Conservation (phyloP, 2,797 vertebrate species). For the Rhynchonycteris naso region DNA sequence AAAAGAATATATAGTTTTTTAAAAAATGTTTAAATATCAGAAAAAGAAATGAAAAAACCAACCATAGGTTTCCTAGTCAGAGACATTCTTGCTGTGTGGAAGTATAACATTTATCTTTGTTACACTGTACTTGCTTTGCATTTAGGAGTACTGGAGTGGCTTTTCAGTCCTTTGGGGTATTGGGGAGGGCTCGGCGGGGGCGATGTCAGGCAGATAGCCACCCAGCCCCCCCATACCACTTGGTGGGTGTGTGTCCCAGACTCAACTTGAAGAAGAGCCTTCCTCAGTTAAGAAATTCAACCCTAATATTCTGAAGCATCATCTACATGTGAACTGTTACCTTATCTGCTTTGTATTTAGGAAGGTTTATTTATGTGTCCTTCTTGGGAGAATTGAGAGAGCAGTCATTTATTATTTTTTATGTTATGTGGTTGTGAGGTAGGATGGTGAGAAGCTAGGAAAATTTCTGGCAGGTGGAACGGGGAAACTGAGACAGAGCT, state of each 20-base stretch:
- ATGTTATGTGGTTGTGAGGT: too few relatives aligned
- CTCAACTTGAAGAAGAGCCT: not conserved
- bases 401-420: not conserved
- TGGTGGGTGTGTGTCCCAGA: fast-evolving
- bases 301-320: not conserved
- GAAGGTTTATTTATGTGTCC: not conserved
- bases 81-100: not conserved
- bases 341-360: not conserved
- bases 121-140: not conserved
- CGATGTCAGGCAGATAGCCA: too few relatives aligned
- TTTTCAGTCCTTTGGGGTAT: not conserved
- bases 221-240: not conserved
- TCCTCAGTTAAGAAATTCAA: not conserved
- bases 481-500: too few relatives aligned
- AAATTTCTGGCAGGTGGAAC: too few relatives aligned
- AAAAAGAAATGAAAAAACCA: not conserved
- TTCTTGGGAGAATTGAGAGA: not conserved
- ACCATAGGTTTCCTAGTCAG: not conserved
- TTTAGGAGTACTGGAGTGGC: not conserved
- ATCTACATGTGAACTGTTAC: fast-evolving
- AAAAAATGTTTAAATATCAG: not conserved
- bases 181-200: not conserved
- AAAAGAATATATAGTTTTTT: not conserved
- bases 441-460: too few relatives aligned
- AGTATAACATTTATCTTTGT: not conserved